A percentile compares a stretch with the other conserved stretches of the same genome.
phyloP scores from a whole-genome alignment of 2,888 invertebrate species.

The Ceraclea dissimilis region DNA sequence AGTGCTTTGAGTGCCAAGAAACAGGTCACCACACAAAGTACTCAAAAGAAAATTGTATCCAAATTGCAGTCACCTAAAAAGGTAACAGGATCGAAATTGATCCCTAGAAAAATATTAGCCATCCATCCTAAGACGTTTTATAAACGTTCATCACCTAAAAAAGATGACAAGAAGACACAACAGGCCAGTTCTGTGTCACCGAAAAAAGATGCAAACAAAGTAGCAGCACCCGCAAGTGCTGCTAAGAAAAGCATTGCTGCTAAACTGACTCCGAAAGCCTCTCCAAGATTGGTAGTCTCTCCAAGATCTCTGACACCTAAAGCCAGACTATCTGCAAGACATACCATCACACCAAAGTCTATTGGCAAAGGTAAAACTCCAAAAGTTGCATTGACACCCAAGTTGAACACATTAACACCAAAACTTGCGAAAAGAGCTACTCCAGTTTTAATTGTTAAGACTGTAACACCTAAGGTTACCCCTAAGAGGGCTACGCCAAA shows the following conservation, averaged over 20 bases:
- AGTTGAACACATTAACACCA: background rate
- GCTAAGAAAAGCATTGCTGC: background rate
- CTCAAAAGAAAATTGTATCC: constrained; percentile 5
- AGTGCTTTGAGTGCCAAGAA: background rate
- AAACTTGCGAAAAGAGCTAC: background rate
- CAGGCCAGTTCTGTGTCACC: background rate
- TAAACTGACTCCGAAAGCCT: constrained; percentile 3
- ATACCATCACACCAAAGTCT: background rate
- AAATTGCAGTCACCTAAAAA: constrained; percentile 6
- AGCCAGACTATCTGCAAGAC: background rate
- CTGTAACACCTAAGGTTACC: background rate
- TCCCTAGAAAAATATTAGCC: constrained; percentile 1
- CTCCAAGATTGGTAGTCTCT: background rate
- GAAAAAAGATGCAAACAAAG: background rate
- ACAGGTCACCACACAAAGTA: background rate
- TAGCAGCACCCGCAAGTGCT: background rate
- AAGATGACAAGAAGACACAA: background rate
- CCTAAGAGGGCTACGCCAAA: background rate
- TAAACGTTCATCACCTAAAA: constrained; percentile 1
- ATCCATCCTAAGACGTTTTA: constrained; percentile 12
- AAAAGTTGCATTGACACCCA: background rate
- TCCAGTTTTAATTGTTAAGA: background rate
- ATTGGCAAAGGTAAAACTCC: background rate
- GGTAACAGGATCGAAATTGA: background rate
- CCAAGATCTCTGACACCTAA: constrained; percentile 2